A percentile compares a stretch with the other conserved stretches of the same genome.
Conservation (phyloP, 2,888 invertebrate species). For the Conomelus anceps region DNA sequence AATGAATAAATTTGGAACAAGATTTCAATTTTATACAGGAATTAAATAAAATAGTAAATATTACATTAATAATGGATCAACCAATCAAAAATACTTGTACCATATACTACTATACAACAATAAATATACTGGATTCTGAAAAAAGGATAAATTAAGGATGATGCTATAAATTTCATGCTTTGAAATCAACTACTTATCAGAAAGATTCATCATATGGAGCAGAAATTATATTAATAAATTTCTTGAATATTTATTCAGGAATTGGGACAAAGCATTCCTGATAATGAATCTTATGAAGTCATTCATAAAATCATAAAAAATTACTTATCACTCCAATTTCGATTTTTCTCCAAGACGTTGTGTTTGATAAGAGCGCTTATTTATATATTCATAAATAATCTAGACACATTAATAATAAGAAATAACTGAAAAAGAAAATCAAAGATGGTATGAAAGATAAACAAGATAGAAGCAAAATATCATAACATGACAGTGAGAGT, state of each 20-base stretch:
- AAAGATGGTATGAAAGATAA: background rate
- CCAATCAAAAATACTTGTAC: too few species aligned
- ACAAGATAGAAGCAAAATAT: background rate
- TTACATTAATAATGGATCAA: too few species aligned
- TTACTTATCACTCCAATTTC: background rate
- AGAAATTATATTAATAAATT: background rate
- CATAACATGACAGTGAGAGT: too few species aligned
- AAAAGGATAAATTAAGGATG: background rate
- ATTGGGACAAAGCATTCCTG: background rate
- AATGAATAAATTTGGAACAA: too few species aligned
- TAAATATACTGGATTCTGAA: background rate
- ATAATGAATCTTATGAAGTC: background rate
- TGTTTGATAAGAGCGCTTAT: background rate
- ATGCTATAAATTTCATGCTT: background rate
- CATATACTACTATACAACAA: too few species aligned
- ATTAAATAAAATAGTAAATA: too few species aligned
- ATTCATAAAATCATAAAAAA: too few species aligned
- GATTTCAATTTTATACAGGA: too few species aligned
- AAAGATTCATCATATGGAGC: background rate
- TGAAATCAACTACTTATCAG: conserved; percentile 35
- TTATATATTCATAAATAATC: background rate
- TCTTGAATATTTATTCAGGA: too few species aligned
- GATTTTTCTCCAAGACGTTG: background rate
- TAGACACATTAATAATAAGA: background rate
- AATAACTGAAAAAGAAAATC: background rate